phyloP scores from a whole-genome alignment of 2,113 vertebrate species.

The Oryctolagus cuniculus region mOryCun1.1 NC_091451.1:44368501-44369000 shows the following conservation, averaged over 20 bases:
- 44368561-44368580: fast-evolving
- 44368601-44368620: background rate
- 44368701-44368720: fast-evolving
- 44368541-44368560: fast-evolving
- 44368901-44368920: background rate
- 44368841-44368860: background rate
- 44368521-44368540: fast-evolving
- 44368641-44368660: background rate
- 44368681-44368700: no score
- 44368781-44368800: background rate
- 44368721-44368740: fast-evolving
- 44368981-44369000: background rate
- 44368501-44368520: fast-evolving
- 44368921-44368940: background rate
- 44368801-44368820: background rate
- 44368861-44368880: background rate
- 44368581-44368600: no score
- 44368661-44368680: background rate
- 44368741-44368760: background rate
- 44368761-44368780: background rate
- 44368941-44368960: background rate
- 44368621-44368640: fast-evolving
- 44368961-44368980: background rate
- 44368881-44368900: background rate
- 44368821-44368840: background rate